Conservation (phyloP, 2,797 vertebrate species). For the Arremon brunneinucha region DNA sequence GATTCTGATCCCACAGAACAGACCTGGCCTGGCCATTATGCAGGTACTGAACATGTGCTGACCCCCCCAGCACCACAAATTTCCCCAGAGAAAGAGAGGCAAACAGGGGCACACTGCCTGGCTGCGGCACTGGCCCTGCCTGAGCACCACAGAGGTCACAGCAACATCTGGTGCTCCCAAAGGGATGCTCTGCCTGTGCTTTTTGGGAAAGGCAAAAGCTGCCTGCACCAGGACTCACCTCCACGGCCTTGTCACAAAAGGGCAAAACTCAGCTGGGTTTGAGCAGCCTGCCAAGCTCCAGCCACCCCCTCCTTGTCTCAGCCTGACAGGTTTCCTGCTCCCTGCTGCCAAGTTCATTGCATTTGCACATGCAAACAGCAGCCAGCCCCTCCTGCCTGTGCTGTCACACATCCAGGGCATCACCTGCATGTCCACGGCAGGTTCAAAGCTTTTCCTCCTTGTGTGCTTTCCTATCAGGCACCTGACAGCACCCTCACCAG, state of each 20-base stretch:
- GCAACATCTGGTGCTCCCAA: fast-evolving
- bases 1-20: neutral
- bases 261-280: neutral
- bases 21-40: fast-evolving
- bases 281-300: neutral
- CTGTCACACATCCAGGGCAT: neutral
- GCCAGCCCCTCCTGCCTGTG: neutral
- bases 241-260: neutral
- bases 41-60: fast-evolving
- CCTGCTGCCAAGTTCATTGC: neutral
- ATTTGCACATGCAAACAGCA: neutral
- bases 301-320: fast-evolving
- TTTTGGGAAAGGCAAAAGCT: neutral
- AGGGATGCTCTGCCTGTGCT: neutral
- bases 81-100: neutral
- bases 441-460: neutral
- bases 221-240: neutral
- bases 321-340: neutral
- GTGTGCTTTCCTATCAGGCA: neutral
- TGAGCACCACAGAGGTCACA: neutral
- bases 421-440: neutral
- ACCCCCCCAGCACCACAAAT: neutral
- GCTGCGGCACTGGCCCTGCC: neutral
- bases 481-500: neutral
- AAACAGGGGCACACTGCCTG: neutral